These are phyloP conservation scores for Tinea trinotella DNA, from an alignment of 2,888 invertebrate species.

Conservation along the genomic window DNA sequence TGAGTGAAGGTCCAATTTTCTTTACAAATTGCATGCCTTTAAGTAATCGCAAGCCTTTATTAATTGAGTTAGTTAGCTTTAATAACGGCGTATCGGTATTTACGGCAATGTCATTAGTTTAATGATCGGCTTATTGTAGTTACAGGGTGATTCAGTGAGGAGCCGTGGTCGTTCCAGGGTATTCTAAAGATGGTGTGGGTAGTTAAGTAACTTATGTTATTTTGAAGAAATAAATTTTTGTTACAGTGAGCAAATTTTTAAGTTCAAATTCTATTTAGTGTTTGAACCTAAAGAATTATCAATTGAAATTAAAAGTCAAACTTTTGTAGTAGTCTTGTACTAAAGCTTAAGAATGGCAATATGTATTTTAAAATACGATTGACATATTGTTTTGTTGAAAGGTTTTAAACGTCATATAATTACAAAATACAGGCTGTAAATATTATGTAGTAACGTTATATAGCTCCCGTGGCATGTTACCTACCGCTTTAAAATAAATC, in stretches of 20 bases:
- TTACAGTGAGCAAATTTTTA: too few species aligned
- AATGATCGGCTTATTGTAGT: conserved; percentile 38
- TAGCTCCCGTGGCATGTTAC: conserved; percentile 8
- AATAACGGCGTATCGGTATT: conserved; percentile 45
- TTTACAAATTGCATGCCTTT: conserved; percentile 1
- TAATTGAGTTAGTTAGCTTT: conserved; percentile 49
- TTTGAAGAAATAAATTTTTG: background rate
- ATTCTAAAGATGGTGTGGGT: background rate
- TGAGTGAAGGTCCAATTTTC: conserved; percentile 16
- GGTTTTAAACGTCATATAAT: conserved; percentile 1
- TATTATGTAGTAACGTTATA: conserved; percentile 2
- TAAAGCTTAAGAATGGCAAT: background rate
- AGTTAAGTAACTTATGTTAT: background rate
- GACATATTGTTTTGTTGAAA: conserved; percentile 3
- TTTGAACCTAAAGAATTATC: too few species aligned
- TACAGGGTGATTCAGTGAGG: conserved; percentile 28
- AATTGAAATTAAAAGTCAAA: too few species aligned
- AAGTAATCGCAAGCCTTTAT: conserved; percentile 25
- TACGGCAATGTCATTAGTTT: conserved; percentile 46
- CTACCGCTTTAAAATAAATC: conserved; percentile 18
- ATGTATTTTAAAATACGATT: background rate
- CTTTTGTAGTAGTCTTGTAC: too few species aligned
- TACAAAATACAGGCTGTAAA: conserved; percentile 7
- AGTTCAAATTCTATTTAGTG: too few species aligned
- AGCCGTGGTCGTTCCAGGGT: conserved; percentile 12